These are phyloP conservation scores for human (Homo sapiens) DNA, from an alignment of 2,113 vertebrate species.

Conservation along the genomic window DNA sequence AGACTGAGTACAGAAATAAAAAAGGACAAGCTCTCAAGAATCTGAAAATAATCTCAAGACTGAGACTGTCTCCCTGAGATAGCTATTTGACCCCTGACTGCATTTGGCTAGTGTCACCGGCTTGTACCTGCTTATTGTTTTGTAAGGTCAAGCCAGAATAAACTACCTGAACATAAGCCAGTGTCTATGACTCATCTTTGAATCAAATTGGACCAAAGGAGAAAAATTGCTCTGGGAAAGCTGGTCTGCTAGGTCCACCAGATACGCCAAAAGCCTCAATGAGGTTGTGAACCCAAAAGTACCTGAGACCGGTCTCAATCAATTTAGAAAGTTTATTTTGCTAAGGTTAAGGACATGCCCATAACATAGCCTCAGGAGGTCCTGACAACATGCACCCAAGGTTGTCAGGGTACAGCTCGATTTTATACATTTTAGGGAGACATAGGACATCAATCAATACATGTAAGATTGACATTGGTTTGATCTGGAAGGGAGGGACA, in stretches of 20 bases:
- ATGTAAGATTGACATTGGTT: no score
- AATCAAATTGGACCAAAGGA: background rate
- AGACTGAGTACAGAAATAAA: background rate
- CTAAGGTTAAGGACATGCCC: no score
- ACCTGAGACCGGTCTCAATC: no score
- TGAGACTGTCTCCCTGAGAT: background rate
- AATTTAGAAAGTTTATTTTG: no score
- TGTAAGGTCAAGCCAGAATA: background rate
- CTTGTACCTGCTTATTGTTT: background rate
- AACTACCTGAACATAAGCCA: background rate
- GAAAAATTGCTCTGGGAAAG: background rate
- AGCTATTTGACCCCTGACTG: background rate
- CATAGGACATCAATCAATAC: no score
- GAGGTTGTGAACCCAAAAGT: no score
- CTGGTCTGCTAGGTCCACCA: background rate
- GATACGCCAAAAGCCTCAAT: background rate
- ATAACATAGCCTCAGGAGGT: no score
- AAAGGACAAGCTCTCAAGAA: background rate
- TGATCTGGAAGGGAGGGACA: no score
- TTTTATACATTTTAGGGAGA: no score
- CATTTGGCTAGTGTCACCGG: background rate
- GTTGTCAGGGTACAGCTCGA: no score
- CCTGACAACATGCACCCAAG: no score
- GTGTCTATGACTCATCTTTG: background rate
- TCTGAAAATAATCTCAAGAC: background rate